These are phyloP conservation scores for Paramuricea clavata DNA, from an alignment of 92 coral and sea anemone species.

Conservation along the genomic window DNA sequence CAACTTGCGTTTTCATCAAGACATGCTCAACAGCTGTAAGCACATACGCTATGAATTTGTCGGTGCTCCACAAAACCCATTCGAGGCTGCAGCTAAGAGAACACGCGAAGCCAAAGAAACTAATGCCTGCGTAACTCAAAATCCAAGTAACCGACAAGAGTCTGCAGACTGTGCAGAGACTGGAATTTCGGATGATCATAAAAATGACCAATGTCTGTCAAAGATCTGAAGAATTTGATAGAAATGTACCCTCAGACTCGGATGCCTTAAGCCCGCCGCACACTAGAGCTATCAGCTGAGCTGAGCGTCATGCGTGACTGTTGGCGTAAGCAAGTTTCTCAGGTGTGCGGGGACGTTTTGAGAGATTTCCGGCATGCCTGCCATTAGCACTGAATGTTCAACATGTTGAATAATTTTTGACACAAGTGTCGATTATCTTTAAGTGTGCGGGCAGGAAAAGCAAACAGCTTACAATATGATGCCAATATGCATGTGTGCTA, in stretches of 20 bases:
- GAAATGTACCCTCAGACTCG: background rate
- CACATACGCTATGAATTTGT: background rate
- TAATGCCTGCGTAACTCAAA: background rate
- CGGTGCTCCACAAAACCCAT: constrained; percentile 26
- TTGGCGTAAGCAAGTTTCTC: too few relatives aligned
- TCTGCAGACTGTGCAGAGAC: background rate
- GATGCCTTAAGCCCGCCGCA: too few relatives aligned
- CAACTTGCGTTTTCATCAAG: constrained; percentile 21
- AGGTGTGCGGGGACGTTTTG: too few relatives aligned
- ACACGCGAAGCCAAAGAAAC: background rate
- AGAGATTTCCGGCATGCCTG: too few relatives aligned
- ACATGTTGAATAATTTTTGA: too few relatives aligned
- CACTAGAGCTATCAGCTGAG: too few relatives aligned
- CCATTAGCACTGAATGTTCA: too few relatives aligned
- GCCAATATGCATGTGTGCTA: too few relatives aligned
- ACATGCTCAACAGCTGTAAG: constrained; percentile 7
- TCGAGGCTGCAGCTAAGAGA: constrained; percentile 17
- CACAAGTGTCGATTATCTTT: too few relatives aligned
- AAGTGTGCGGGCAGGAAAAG: too few relatives aligned
- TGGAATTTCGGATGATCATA: background rate
- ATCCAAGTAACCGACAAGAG: background rate
- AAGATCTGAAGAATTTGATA: background rate
- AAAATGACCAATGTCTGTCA: background rate
- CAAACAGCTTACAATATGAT: too few relatives aligned
- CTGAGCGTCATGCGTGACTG: too few relatives aligned